Evolutionary conservation across 2,113 vertebrate species (phyloP), one percentile per base, ranked within the genome.

Genomic region (Myotis brandtii): DNA sequence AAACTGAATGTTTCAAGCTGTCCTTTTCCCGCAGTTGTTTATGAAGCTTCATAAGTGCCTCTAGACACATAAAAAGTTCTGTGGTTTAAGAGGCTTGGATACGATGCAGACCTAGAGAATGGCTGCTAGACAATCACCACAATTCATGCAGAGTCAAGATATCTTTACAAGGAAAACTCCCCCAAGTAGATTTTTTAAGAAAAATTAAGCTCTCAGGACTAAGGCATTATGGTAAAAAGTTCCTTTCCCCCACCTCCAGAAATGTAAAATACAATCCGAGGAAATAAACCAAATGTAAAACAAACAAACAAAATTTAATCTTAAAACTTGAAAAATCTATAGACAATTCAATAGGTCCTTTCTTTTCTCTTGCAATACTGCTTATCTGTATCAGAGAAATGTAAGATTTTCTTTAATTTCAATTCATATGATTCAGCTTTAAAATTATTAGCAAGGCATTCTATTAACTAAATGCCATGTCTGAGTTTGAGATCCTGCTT

Each of bases 111-210:
- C 20, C 59, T 54, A 48, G 50, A 73, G 59, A 96, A 93, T 32
- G 56, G 54, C 21, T 70, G 64, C 77, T 86, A 75, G 59, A 93
- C 81, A 70, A 90, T 79, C 75, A 86, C 89, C 37, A 88, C 54
- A 82, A 82, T 82, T 91, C 62, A 77, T 34, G 13, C 9, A 70
- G 72, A 82, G 72, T 64, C 84, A 94, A 95, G 75, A 89, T 80
- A 89, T 75, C 62, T 88, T 93, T 92, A 94, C 77, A 92, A 95
- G 75, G 81, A 83, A 92, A 95, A 93, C 18, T 92, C 67, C 30
- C 84, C 69, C 17, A 56, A 93, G 43, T 34, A 64, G 9, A 43
- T 93, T 93, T 84, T 72, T 86, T 70, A 94, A 88, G 66, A 76
- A 95, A 96, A 96, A 93, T 67, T 64, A 89, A 91, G 64, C 27